Conservation (phyloP, 2,113 vertebrate species). For the Pelodiscus sinensis region DNA sequence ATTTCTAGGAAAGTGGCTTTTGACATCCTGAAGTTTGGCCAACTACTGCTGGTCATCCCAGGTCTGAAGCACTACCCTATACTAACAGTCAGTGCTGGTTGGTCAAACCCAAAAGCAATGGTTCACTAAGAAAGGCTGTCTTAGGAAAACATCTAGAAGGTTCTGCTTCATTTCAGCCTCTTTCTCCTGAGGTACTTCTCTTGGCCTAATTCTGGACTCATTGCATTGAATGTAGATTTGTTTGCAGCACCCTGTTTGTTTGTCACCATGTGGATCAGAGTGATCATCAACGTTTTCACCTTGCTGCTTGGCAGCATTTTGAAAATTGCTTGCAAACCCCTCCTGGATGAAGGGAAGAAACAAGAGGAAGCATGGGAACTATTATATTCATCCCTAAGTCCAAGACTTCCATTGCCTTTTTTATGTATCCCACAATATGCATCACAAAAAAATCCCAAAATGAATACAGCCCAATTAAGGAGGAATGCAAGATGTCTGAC, state of each 20-base stretch:
- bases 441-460: not conserved
- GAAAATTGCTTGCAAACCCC: not conserved
- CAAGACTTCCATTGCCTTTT: not conserved
- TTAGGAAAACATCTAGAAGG: too few relatives aligned
- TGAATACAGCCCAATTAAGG: not conserved
- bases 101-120: too few relatives aligned
- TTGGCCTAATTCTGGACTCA: too few relatives aligned
- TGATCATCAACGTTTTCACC: not conserved
- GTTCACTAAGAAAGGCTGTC: too few relatives aligned
- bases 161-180: too few relatives aligned
- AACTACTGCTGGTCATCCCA: too few relatives aligned
- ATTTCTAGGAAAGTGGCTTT: too few relatives aligned
- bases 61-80: not conserved
- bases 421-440: not conserved
- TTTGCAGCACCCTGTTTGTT: not conserved
- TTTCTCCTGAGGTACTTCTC: too few relatives aligned
- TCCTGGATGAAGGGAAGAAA: not conserved
- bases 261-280: too few relatives aligned
- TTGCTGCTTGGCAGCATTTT: not conserved
- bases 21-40: too few relatives aligned
- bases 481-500: not conserved
- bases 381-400: not conserved
- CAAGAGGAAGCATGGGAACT: not conserved
- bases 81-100: not conserved
- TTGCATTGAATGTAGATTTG: too few relatives aligned